A percentile compares a stretch with the other conserved stretches of the same genome.
Evolutionary conservation across 2,888 invertebrate species (phyloP).

Genomic region (Tetramorium bicarinatum): DNA sequence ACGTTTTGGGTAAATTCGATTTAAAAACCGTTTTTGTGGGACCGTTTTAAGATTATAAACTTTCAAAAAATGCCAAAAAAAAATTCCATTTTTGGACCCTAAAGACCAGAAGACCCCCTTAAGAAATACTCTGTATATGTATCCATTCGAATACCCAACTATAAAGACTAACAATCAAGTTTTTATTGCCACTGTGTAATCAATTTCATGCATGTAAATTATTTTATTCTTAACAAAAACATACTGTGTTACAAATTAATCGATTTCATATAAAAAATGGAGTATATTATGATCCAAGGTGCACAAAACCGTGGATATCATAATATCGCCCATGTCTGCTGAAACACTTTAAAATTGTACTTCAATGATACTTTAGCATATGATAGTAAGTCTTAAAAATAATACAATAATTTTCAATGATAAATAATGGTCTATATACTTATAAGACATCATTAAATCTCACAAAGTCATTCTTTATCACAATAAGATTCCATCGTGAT

Average conservation of each 20-base stretch:
- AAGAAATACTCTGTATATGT: background rate
- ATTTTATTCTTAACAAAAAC: slow-evolving; percentile 19
- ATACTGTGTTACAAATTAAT: slow-evolving; percentile 12
- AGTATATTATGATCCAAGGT: background rate
- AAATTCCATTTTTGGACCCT: too few species aligned
- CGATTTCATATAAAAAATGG: slow-evolving; percentile 17
- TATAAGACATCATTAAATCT: background rate
- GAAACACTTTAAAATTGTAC: slow-evolving; percentile 13
- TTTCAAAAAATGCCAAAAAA: too few species aligned
- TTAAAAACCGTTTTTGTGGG: too few species aligned
- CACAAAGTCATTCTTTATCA: background rate
- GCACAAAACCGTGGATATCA: background rate
- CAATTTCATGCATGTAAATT: background rate
- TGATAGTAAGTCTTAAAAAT: background rate
- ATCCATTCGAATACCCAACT: background rate
- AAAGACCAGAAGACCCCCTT: too few species aligned
- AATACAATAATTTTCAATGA: background rate
- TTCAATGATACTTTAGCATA: slow-evolving; percentile 1
- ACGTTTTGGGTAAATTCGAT: too few species aligned
- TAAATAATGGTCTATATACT: background rate
- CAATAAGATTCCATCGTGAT: background rate
- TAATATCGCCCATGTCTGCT: background rate
- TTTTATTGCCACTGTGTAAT: background rate
- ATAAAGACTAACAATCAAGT: background rate
- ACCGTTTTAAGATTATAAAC: too few species aligned